Evolutionary conservation across 1,140 invertebrate genomes (phyloP).

Genomic region (Wiebesia pumilae): DNA sequence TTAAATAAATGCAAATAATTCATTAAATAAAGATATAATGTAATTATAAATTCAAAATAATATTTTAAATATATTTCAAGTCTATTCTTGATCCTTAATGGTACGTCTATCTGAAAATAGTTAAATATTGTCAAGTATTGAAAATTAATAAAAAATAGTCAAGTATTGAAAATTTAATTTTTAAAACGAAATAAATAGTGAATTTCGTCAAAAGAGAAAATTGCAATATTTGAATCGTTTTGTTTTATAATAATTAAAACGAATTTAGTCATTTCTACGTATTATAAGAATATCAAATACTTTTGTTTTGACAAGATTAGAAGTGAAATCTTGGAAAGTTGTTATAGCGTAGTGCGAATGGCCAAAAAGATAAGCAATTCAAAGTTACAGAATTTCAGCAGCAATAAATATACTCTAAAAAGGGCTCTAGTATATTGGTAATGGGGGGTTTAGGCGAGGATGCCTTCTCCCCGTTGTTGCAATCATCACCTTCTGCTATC

Average conservation of each 20-base stretch:
- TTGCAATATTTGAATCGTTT: too few species aligned
- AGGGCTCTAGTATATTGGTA: conserved; percentile 67
- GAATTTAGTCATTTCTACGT: neutral
- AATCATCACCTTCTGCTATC: conserved; percentile 64
- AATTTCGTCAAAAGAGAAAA: too few species aligned
- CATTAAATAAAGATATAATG: neutral
- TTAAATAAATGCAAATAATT: too few species aligned
- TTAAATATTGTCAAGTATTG: too few species aligned
- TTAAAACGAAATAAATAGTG: neutral
- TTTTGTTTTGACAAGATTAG: neutral
- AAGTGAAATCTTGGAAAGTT: neutral
- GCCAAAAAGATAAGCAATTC: conserved; percentile 55
- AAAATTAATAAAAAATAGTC: too few species aligned
- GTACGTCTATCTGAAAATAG: neutral
- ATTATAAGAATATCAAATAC: neutral
- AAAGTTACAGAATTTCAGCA: conserved; percentile 56
- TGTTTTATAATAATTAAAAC: too few species aligned
- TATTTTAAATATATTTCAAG: neutral
- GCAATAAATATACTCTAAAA: conserved; percentile 61
- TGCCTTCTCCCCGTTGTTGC: conserved; percentile 72
- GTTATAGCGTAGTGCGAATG: conserved; percentile 56
- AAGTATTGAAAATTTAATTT: neutral
- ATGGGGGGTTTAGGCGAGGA: conserved; percentile 74
- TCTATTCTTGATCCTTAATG: neutral
- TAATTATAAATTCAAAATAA: neutral